These are phyloP conservation scores for Thunnus maccoyii DNA, from an alignment of 2,113 vertebrate genomes.

Conservation along the genomic window DNA sequence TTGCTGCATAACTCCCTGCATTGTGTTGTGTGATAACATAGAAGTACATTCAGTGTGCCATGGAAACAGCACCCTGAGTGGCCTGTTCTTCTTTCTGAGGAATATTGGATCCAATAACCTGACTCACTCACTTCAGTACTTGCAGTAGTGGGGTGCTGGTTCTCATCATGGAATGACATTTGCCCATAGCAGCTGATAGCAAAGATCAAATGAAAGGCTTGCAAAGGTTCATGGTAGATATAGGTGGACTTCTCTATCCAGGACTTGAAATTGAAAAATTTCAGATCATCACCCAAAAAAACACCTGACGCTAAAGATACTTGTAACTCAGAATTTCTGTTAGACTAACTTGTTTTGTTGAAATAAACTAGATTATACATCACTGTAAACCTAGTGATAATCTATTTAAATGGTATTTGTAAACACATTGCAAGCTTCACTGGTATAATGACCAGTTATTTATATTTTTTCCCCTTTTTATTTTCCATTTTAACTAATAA, in stretches of 20 bases:
- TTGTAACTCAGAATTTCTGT: neutral
- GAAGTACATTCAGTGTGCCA: neutral
- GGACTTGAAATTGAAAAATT: neutral
- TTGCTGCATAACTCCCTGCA: neutral
- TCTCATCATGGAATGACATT: slow-evolving; percentile 42
- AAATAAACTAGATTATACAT: neutral
- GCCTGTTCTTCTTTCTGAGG: neutral
- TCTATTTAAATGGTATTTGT: too few relatives aligned
- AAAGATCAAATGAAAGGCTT: slow-evolving; percentile 2
- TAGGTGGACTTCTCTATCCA: neutral
- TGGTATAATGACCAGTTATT: too few relatives aligned
- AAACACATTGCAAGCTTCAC: too few relatives aligned
- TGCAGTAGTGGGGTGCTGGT: slow-evolving; percentile 10
- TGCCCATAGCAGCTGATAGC: neutral
- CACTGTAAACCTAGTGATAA: too few relatives aligned
- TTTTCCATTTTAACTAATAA: too few relatives aligned
- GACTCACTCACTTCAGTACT: neutral
- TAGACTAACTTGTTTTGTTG: too few relatives aligned
- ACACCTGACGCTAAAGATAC: too few relatives aligned
- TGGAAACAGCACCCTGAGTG: slow-evolving; percentile 8
- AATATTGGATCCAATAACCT: slow-evolving; percentile 6
- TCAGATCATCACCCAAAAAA: neutral
- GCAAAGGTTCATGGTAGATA: slow-evolving; percentile 17
- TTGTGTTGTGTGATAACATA: neutral
- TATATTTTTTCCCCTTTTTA: too few relatives aligned